These are phyloP conservation scores for Aythya baeri DNA, from an alignment of 2,113 vertebrate genomes.

Conservation along the genomic window DNA sequence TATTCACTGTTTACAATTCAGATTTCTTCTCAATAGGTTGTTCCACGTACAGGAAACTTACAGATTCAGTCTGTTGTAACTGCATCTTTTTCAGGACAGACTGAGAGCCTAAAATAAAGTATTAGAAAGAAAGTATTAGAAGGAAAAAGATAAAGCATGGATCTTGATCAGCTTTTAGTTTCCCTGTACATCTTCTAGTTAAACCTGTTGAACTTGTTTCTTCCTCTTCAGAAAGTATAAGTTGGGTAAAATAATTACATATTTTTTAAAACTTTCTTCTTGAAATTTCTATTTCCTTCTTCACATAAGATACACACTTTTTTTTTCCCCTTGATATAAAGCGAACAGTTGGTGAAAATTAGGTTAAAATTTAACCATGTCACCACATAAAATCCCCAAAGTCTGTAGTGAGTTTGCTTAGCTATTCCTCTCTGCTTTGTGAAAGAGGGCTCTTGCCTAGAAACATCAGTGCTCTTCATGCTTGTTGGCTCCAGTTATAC, in stretches of 20 bases:
- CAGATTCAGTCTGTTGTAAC: not conserved
- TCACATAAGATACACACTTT: not conserved
- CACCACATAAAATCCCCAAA: not conserved
- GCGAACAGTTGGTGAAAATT: not conserved
- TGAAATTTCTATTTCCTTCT: not conserved
- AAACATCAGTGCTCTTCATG: not conserved
- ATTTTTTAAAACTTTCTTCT: not conserved
- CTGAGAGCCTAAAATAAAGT: not conserved
- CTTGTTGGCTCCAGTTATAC: not conserved
- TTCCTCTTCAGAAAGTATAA: not conserved
- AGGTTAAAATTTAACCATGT: slow-evolving; percentile 11
- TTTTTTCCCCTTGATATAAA: not conserved
- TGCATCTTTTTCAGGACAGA: not conserved
- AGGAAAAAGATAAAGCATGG: not conserved
- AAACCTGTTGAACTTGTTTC: not conserved
- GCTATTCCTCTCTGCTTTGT: not conserved
- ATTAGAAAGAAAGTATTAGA: not conserved
- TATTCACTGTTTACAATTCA: not conserved
- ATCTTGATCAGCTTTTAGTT: not conserved
- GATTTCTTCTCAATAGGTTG: not conserved
- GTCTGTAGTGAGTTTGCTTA: not conserved
- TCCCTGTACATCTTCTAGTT: not conserved
- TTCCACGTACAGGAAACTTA: not conserved
- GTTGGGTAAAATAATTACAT: accelerated
- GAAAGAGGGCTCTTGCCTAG: not conserved